A percentile compares a stretch with the other conserved stretches of the same genome.
phyloP scores from a whole-genome alignment of 1,140 invertebrate genomes.

The Lasaia peninsularis region DNA sequence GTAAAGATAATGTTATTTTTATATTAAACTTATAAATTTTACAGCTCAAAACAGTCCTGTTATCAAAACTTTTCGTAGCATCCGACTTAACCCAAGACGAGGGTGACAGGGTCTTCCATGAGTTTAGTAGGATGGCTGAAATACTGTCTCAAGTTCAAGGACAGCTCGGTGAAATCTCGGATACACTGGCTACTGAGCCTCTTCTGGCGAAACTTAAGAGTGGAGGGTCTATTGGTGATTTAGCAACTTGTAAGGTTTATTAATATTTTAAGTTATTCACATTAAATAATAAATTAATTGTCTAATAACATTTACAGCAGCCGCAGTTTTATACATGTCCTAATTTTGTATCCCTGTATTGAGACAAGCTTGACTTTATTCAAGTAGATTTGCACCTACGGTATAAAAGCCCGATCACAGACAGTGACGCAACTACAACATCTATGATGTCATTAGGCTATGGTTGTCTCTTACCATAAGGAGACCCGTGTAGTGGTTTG shows the following conservation, averaged over 20 bases:
- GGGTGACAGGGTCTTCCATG: conserved; percentile 62
- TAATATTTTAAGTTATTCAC: no score
- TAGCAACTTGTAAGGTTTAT: conserved; percentile 40
- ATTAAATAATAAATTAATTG: no score
- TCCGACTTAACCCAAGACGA: conserved; percentile 74
- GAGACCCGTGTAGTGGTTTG: no score
- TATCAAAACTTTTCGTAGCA: conserved; percentile 70
- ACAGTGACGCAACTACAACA: no score
- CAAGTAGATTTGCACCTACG: no score
- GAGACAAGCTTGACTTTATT: no score
- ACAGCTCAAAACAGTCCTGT: conserved; percentile 48
- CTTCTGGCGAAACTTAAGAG: conserved; percentile 48
- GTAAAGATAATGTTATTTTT: neutral
- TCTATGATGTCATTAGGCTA: no score
- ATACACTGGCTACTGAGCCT: conserved; percentile 48
- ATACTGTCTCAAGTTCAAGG: conserved; percentile 68
- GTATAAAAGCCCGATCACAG: no score
- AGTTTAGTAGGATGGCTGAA: conserved; percentile 63
- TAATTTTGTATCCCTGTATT: no score
- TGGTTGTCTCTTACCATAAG: no score
- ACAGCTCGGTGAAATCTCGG: conserved; percentile 40
- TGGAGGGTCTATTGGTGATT: conserved; percentile 38
- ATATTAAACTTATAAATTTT: conserved; percentile 11
- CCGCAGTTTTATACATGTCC: no score
- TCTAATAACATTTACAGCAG: no score